These are phyloP conservation scores for Gorsachius magnificus DNA, from an alignment of 2,797 vertebrate species.

Conservation along the genomic window DNA sequence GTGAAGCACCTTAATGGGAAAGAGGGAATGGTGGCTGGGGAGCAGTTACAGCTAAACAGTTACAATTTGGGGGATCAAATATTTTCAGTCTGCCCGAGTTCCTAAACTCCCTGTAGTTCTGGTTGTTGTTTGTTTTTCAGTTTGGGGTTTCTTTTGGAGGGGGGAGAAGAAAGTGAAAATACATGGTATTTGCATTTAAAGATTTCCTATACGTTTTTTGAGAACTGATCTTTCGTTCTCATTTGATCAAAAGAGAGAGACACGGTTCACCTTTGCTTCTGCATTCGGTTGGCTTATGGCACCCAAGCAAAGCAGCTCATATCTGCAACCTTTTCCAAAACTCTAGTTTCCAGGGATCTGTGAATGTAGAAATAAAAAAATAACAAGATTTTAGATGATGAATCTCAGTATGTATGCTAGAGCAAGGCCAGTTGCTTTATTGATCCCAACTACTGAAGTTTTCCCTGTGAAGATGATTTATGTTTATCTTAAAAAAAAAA, in stretches of 20 bases:
- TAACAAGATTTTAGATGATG: background rate
- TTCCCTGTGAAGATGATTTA: slow-evolving; percentile 17
- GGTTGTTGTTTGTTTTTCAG: background rate
- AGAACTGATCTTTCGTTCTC: background rate
- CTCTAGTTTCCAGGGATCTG: background rate
- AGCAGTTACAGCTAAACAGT: background rate
- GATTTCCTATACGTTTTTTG: background rate
- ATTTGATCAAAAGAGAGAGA: background rate
- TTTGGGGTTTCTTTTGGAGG: background rate
- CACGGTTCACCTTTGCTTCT: background rate
- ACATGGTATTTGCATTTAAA: background rate
- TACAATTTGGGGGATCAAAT: background rate
- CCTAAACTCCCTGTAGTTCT: background rate
- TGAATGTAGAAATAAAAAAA: background rate
- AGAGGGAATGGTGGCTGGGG: background rate
- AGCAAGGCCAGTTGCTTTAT: background rate
- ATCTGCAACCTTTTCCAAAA: background rate
- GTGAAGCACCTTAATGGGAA: background rate
- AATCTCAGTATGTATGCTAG: background rate
- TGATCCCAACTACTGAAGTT: slow-evolving; percentile 11
- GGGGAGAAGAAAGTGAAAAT: background rate
- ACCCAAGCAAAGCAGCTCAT: background rate
- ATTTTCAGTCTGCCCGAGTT: background rate
- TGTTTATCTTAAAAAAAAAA: slow-evolving; percentile 10
- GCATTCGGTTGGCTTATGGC: background rate